These are phyloP conservation scores for Upupa epops DNA, from an alignment of 2,113 vertebrate species.

Conservation along the genomic window DNA sequence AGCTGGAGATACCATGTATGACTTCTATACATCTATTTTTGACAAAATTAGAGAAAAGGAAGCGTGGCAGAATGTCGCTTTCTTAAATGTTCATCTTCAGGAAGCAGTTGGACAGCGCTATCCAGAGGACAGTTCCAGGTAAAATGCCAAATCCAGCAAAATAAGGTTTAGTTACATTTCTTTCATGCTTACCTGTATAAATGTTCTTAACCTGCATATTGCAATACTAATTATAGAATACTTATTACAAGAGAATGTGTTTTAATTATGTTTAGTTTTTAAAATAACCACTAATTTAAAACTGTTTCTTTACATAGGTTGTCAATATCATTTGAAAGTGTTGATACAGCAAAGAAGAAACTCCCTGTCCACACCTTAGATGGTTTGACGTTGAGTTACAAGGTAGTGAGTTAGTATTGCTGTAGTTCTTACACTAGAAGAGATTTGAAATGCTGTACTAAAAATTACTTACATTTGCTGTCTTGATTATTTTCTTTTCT, in stretches of 20 bases:
- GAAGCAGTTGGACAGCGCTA: slow-evolving; percentile 94
- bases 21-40: slow-evolving; percentile 98
- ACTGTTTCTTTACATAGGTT: slow-evolving; percentile 75
- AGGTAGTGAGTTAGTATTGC: slow-evolving; percentile 73
- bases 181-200: background rate
- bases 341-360: slow-evolving; percentile 90
- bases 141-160: slow-evolving; percentile 14
- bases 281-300: background rate
- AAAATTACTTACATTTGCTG: background rate
- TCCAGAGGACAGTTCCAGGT: slow-evolving; percentile 92
- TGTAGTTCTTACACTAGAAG: background rate
- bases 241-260: background rate
- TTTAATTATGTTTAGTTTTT: background rate
- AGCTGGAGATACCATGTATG: slow-evolving; percentile 99
- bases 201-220: background rate
- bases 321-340: slow-evolving; percentile 88
- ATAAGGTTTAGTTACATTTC: background rate
- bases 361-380: slow-evolving; percentile 94
- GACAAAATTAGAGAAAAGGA: slow-evolving; percentile 96
- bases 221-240: background rate
- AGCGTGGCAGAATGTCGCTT: slow-evolving; percentile 93
- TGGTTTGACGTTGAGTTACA: slow-evolving; percentile 92
- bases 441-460: background rate
- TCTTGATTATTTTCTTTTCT: background rate
- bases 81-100: slow-evolving; percentile 92